Evolutionary conservation across 2,113 vertebrate species (phyloP).

Genomic region (Amazona guildingii): DNA sequence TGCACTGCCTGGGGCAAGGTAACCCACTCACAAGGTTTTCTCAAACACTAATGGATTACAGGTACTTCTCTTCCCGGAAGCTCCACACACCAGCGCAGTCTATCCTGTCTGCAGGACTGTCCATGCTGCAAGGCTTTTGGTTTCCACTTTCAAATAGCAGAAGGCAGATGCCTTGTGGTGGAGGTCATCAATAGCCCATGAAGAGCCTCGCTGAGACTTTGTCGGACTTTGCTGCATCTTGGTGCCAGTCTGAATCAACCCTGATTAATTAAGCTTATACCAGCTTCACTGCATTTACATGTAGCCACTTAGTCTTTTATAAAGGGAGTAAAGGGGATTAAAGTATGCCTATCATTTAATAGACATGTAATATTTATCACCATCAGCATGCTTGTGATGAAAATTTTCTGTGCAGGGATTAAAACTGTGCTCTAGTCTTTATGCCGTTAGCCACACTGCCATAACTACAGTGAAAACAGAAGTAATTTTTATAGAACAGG

Average conservation of each 20-base stretch:
- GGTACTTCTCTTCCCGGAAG: slow-evolving; percentile 51
- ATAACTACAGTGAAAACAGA: slow-evolving; percentile 60
- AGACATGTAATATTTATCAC: slow-evolving; percentile 73
- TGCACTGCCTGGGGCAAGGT: background rate
- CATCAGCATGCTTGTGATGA: slow-evolving; percentile 79
- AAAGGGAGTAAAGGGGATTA: slow-evolving; percentile 71
- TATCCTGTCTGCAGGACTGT: background rate
- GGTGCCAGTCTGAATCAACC: slow-evolving; percentile 68
- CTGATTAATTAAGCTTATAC: slow-evolving; percentile 71
- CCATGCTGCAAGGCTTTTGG: background rate
- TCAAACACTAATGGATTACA: slow-evolving; percentile 78
- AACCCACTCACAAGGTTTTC: slow-evolving; percentile 39
- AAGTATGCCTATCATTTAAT: slow-evolving; percentile 77
- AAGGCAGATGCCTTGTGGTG: background rate
- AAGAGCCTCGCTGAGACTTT: slow-evolving; percentile 47
- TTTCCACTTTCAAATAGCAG: slow-evolving; percentile 45
- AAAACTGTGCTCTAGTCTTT: slow-evolving; percentile 62
- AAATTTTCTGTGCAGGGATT: slow-evolving; percentile 65
- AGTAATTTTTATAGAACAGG: slow-evolving; percentile 60
- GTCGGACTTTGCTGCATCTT: slow-evolving; percentile 51
- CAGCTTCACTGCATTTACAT: slow-evolving; percentile 75
- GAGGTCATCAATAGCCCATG: background rate
- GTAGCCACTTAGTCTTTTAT: slow-evolving; percentile 72
- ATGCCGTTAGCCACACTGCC: slow-evolving; percentile 66
- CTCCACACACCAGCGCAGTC: background rate